Evolutionary conservation across 2,797 vertebrate species (phyloP).

Genomic region (Lagorchestes hirsutus): DNA sequence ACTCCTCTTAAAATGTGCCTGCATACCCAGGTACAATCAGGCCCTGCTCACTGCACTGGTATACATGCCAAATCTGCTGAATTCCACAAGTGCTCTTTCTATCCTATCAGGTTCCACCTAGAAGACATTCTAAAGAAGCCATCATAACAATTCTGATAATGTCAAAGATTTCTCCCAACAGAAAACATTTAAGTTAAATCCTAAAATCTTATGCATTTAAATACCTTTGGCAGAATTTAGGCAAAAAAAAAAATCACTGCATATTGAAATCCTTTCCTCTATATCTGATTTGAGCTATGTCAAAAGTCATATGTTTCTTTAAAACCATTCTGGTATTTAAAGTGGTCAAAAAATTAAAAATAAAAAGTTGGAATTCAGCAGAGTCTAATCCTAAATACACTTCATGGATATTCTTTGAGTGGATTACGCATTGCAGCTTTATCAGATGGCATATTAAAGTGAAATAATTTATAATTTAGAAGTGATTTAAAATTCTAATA

Average conservation of each 20-base stretch:
- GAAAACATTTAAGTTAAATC: constrained; percentile 46
- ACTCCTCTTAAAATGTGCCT: not conserved
- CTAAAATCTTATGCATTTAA: constrained; percentile 23
- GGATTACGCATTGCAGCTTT: not conserved
- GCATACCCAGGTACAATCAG: not conserved
- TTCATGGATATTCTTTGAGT: not conserved
- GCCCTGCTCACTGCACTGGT: not conserved
- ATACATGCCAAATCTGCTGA: not conserved
- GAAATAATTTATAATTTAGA: constrained; percentile 25
- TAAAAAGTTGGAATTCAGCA: not conserved
- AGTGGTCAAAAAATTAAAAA: not conserved
- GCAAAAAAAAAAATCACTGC: not conserved
- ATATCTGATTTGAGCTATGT: constrained; percentile 33
- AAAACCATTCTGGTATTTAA: constrained; percentile 19
- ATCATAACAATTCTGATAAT: constrained; percentile 53
- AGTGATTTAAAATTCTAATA: not conserved
- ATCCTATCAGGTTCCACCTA: not conserved
- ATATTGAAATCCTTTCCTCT: constrained; percentile 43
- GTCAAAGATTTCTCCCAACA: constrained; percentile 19
- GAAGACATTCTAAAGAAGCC: constrained; percentile 24
- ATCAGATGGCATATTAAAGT: constrained; percentile 12
- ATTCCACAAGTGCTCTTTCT: not conserved
- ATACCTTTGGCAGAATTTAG: constrained; percentile 8
- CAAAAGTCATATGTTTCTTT: not conserved
- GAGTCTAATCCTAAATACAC: not conserved